Evolutionary conservation across 1,140 invertebrate genomes (phyloP).

Genomic region (Caenorhabditis remanei): DNA sequence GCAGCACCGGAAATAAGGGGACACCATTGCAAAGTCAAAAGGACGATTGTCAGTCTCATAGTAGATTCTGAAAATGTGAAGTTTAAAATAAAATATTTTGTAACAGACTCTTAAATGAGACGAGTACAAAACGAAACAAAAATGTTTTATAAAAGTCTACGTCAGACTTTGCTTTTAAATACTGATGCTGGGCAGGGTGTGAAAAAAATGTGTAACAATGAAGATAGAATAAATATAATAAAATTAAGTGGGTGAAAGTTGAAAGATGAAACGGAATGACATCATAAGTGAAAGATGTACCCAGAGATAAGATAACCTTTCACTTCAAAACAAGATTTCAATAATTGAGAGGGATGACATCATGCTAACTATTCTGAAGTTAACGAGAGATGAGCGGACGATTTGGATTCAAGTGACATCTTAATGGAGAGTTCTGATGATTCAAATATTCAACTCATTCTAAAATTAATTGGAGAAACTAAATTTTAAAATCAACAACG

Average conservation of each 20-base stretch:
- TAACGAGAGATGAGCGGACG: background rate
- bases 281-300: too few species aligned
- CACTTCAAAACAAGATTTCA: too few species aligned
- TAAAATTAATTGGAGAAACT: background rate
- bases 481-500: background rate
- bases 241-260: too few species aligned
- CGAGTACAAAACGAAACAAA: too few species aligned
- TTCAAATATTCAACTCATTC: conserved; percentile 13
- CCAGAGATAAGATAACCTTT: too few species aligned
- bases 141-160: too few species aligned
- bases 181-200: too few species aligned
- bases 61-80: background rate
- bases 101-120: background rate
- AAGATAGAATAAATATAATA: too few species aligned
- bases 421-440: conserved; percentile 1
- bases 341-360: conserved; percentile 7
- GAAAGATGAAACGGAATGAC: too few species aligned
- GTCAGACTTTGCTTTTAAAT: too few species aligned
- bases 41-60: background rate
- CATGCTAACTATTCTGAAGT: background rate
- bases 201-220: too few species aligned
- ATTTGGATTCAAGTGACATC: conserved; percentile 51
- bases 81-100: background rate
- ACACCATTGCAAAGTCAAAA: conserved; percentile 13
- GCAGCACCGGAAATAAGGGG: background rate